Evolutionary conservation across 2,113 vertebrate species (phyloP).

Genomic region (Hystrix brachyura): DNA sequence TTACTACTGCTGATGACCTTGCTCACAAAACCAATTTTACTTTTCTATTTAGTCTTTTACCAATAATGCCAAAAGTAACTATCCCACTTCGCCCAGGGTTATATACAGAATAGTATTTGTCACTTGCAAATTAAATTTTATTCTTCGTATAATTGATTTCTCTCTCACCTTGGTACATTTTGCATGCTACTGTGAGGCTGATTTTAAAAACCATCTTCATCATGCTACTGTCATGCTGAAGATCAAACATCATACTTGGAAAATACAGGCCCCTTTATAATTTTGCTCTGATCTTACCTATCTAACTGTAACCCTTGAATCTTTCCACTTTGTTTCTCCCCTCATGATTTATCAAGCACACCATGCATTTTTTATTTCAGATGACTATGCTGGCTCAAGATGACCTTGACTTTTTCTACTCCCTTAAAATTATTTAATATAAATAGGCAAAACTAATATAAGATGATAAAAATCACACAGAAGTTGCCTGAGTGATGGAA

Average conservation of each 20-base stretch:
- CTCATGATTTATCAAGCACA: not conserved
- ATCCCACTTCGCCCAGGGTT: not conserved
- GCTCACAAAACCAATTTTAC: slow-evolving; percentile 55
- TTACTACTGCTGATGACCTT: slow-evolving; percentile 66
- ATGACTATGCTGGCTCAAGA: slow-evolving; percentile 38
- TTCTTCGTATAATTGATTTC: slow-evolving; percentile 34
- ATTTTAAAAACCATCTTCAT: slow-evolving; percentile 52
- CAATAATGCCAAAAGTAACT: slow-evolving; percentile 25
- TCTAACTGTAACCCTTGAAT: not conserved
- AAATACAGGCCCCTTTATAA: slow-evolving; percentile 2
- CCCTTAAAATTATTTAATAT: slow-evolving; percentile 17
- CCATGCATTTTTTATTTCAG: slow-evolving; percentile 7
- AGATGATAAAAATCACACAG: slow-evolving; percentile 20
- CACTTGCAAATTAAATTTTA: slow-evolving; percentile 19
- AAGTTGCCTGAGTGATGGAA: not conserved
- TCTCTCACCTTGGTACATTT: not conserved
- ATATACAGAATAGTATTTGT: slow-evolving; percentile 48
- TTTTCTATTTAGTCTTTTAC: slow-evolving; percentile 43
- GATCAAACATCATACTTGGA: not conserved
- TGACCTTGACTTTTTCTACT: not conserved
- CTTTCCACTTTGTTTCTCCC: not conserved
- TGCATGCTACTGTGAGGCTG: not conserved
- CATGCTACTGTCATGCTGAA: not conserved
- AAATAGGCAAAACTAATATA: not conserved
- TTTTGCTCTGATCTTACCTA: not conserved